These are phyloP conservation scores for Bos javanicus DNA, from an alignment of 2,113 vertebrate genomes.

Conservation along the genomic window DNA sequence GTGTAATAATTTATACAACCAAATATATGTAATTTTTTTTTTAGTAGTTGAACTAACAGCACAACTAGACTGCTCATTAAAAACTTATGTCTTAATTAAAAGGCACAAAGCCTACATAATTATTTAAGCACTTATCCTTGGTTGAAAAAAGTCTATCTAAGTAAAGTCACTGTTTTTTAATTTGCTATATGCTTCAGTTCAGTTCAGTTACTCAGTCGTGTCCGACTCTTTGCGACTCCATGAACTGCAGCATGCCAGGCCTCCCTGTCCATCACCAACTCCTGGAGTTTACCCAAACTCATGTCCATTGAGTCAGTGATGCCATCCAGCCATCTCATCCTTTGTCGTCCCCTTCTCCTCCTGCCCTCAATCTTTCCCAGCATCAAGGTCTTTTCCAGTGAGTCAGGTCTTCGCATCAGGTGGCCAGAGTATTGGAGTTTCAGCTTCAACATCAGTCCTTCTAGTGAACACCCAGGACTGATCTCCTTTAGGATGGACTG, in stretches of 20 bases:
- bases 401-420: neutral
- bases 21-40: slow-evolving; percentile 21
- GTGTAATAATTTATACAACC: neutral
- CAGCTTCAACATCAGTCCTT: neutral
- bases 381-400: neutral
- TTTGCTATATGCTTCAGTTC: neutral
- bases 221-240: neutral
- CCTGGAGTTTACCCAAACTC: neutral
- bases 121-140: slow-evolving; percentile 5
- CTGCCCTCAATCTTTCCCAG: neutral
- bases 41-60: neutral
- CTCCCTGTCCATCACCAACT: neutral
- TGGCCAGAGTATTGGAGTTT: neutral
- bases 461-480: neutral
- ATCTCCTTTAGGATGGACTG: neutral
- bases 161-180: neutral
- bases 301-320: neutral
- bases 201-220: neutral
- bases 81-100: slow-evolving; percentile 35
- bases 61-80: neutral
- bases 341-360: neutral
- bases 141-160: neutral
- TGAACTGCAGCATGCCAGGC: neutral
- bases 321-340: neutral
- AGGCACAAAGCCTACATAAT: neutral